Conservation (phyloP, 2,888 invertebrate species). For the Zygothrica quintamaculata region DNA sequence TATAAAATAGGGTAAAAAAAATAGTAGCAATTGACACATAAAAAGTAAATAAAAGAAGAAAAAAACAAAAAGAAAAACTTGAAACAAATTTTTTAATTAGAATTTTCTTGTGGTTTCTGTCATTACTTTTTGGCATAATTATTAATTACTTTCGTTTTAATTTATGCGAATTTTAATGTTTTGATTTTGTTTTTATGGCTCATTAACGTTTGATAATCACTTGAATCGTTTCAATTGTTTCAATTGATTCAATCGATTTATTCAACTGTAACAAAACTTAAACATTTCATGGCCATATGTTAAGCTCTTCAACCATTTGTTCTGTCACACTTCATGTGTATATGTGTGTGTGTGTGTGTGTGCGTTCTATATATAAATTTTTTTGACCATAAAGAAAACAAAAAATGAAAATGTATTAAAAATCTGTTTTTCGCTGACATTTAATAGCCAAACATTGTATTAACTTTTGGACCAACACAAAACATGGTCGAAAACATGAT, state of each 20-base stretch:
- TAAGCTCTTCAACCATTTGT: conserved; percentile 35
- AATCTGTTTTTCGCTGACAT: conserved; percentile 52
- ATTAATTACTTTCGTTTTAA: neutral
- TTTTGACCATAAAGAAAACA: conserved; percentile 47
- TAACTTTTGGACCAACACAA: too few species aligned
- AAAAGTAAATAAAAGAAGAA: neutral
- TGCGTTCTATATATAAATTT: too few species aligned
- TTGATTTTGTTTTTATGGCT: conserved; percentile 17
- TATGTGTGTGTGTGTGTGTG: too few species aligned
- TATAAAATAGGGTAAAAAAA: neutral
- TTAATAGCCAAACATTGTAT: conserved; percentile 50
- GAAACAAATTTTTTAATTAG: too few species aligned
- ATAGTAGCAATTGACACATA: neutral
- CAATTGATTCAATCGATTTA: conserved; percentile 22
- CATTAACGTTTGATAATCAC: conserved; percentile 40
- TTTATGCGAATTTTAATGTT: too few species aligned
- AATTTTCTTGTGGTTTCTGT: neutral
- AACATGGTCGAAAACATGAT: conserved; percentile 54
- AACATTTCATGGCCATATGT: conserved; percentile 35
- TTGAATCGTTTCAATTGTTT: too few species aligned
- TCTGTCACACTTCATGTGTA: too few species aligned
- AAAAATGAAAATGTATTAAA: conserved; percentile 66
- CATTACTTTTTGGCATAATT: neutral
- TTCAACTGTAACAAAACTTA: conserved; percentile 13
- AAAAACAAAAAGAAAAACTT: neutral